A percentile compares a stretch with the other conserved stretches of the same genome.
Conservation (phyloP, 2,113 vertebrate species). For the Tragelaphus strepsiceros region DNA sequence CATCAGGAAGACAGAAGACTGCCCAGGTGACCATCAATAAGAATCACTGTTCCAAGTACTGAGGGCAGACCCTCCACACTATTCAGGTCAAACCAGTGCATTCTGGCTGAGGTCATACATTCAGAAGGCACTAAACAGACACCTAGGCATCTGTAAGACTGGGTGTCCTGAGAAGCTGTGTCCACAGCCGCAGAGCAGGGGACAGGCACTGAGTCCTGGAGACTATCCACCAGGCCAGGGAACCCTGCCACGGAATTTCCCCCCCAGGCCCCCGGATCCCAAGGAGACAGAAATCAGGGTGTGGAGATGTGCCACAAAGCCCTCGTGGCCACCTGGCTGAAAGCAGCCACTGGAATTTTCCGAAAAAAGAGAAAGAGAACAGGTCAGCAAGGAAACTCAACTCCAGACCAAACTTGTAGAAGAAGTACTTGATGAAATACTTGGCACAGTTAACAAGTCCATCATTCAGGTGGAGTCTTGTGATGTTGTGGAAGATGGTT, state of each 20-base stretch:
- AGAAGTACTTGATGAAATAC: conserved; percentile 98
- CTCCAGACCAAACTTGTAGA: conserved; percentile 99
- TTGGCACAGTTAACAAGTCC: conserved; percentile 93
- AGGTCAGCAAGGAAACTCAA: conserved; percentile 71
- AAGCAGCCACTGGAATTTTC: neutral
- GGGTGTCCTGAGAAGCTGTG: neutral
- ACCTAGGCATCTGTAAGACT: neutral
- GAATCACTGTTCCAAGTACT: neutral
- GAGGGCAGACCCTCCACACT: neutral
- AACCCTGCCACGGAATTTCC: neutral
- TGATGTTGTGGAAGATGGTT: conserved; percentile 96
- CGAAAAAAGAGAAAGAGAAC: neutral
- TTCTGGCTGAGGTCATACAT: neutral
- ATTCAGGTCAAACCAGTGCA: neutral
- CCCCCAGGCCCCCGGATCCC: too few species aligned
- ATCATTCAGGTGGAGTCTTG: conserved; percentile 92
- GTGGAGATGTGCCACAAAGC: rapidly evolving
- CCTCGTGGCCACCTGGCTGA: neutral
- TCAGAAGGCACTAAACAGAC: neutral
- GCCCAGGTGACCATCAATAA: neutral
- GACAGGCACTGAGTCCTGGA: neutral
- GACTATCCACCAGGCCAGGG: neutral
- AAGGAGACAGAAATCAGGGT: rapidly evolving
- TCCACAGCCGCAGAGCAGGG: rapidly evolving
- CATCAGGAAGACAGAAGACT: neutral